Conservation (phyloP, 2,888 invertebrate genomes). For the Drosophila monieri region DNA sequence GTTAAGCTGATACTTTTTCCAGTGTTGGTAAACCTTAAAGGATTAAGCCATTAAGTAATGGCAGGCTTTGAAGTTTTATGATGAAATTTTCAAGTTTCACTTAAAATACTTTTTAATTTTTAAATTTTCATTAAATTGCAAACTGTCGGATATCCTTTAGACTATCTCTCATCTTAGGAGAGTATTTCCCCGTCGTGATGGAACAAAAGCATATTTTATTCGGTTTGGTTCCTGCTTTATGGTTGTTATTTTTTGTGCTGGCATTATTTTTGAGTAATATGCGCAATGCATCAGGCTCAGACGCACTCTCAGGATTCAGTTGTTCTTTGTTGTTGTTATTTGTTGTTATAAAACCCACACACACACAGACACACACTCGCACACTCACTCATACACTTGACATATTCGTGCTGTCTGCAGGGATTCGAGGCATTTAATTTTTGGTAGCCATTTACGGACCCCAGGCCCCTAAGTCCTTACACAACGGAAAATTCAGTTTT, state of each 20-base stretch:
- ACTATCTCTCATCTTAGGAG: neutral
- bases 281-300: slow-evolving; percentile 72
- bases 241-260: slow-evolving; percentile 30
- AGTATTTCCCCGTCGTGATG: slow-evolving; percentile 9
- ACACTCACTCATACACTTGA: slow-evolving; percentile 55
- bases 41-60: too few relatives aligned
- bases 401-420: slow-evolving; percentile 67
- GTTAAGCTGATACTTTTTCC: neutral
- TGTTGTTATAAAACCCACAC: slow-evolving; percentile 44
- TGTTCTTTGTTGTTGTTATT: slow-evolving; percentile 36
- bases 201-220: slow-evolving; percentile 1
- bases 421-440: slow-evolving; percentile 61
- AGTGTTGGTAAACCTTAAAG: neutral
- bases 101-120: too few relatives aligned
- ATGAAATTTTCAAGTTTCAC: too few relatives aligned
- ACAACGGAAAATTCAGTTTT: slow-evolving; percentile 23
- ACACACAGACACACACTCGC: slow-evolving; percentile 24
- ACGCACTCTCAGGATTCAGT: slow-evolving; percentile 20
- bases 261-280: slow-evolving; percentile 76
- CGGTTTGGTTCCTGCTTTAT: slow-evolving; percentile 26
- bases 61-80: neutral
- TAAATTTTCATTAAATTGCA: too few relatives aligned
- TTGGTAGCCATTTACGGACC: slow-evolving; percentile 56
- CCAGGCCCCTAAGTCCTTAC: slow-evolving; percentile 38
- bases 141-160: neutral